Evolutionary conservation across 2,888 invertebrate genomes (phyloP).

Genomic region (Tetranychus piercei): DNA sequence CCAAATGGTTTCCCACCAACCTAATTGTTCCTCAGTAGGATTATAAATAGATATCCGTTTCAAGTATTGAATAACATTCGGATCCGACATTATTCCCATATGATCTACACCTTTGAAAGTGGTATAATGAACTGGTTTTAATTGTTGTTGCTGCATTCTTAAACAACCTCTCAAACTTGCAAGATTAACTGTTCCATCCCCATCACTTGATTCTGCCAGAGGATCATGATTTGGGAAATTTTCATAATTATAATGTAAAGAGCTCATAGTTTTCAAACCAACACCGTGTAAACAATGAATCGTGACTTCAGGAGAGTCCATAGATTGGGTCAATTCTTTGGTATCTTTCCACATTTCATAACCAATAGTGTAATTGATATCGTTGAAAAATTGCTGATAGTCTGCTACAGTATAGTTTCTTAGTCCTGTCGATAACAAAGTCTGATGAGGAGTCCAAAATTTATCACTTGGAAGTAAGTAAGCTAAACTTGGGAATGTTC

Average conservation of each 20-base stretch:
- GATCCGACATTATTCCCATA: slow-evolving; percentile 46
- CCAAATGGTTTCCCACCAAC: not conserved
- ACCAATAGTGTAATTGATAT: slow-evolving; percentile 57
- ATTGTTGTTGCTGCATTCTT: slow-evolving; percentile 48
- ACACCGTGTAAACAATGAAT: slow-evolving; percentile 40
- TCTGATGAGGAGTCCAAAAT: not conserved
- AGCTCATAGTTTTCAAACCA: slow-evolving; percentile 31
- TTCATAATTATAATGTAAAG: slow-evolving; percentile 23
- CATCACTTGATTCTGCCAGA: slow-evolving; percentile 52
- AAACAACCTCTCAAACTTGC: slow-evolving; percentile 67
- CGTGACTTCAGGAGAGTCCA: slow-evolving; percentile 64
- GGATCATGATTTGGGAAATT: slow-evolving; percentile 55
- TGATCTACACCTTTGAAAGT: slow-evolving; percentile 51
- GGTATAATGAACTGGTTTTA: slow-evolving; percentile 45
- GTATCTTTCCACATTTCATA: slow-evolving; percentile 80
- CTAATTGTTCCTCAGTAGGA: not conserved
- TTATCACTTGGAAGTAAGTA: slow-evolving; percentile 69
- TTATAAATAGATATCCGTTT: not conserved
- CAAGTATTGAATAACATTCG: slow-evolving; percentile 30
- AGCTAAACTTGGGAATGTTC: slow-evolving; percentile 83
- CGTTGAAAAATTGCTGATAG: slow-evolving; percentile 47
- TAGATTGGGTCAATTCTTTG: slow-evolving; percentile 47
- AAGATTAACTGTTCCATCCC: slow-evolving; percentile 89
- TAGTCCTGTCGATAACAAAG: not conserved
- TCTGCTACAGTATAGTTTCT: slow-evolving; percentile 62